Percentiles rank a stretch among this genome's conserved stretches.
Evolutionary conservation across 2,797 vertebrate species (phyloP).

Genomic region (Arctocebus calabarensis): DNA sequence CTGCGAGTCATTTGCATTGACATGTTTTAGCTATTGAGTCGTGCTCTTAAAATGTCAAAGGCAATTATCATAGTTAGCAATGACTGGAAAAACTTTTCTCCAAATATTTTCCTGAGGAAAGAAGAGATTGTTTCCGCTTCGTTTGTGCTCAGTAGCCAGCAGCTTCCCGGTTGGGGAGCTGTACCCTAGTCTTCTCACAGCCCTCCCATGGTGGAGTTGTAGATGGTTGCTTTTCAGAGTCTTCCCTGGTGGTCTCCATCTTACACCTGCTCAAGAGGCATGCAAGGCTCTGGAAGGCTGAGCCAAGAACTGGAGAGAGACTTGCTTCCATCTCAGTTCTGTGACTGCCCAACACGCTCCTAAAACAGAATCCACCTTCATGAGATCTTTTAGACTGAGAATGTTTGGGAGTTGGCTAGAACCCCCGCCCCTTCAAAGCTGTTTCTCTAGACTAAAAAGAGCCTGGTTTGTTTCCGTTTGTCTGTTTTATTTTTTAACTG

Average conservation of each 20-base stretch:
- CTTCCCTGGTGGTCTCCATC: not conserved
- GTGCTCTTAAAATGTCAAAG: conserved; percentile 76
- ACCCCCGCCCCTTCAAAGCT: not conserved
- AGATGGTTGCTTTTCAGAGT: not conserved
- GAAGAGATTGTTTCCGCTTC: conserved; percentile 30
- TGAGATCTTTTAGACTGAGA: not conserved
- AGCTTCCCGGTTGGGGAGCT: not conserved
- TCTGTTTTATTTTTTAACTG: not conserved
- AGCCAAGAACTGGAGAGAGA: not conserved
- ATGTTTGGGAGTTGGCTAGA: not conserved
- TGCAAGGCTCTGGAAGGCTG: not conserved
- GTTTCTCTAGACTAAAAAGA: conserved; percentile 34
- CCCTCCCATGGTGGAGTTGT: not conserved
- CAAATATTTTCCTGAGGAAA: conserved; percentile 61
- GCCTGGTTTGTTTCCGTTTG: conserved; percentile 22
- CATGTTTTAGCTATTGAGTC: conserved; percentile 65
- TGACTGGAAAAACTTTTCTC: conserved; percentile 60
- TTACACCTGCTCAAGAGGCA: not conserved
- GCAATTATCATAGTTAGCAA: conserved; percentile 68
- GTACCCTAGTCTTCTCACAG: not conserved
- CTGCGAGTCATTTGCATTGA: conserved; percentile 59
- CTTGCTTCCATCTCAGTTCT: not conserved
- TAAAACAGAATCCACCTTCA: not conserved
- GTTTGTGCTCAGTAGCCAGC: conserved; percentile 7
- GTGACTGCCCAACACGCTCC: not conserved